These are phyloP conservation scores for Centroberyx gerrardi DNA, from an alignment of 2,797 vertebrate species.

Conservation along the genomic window DNA sequence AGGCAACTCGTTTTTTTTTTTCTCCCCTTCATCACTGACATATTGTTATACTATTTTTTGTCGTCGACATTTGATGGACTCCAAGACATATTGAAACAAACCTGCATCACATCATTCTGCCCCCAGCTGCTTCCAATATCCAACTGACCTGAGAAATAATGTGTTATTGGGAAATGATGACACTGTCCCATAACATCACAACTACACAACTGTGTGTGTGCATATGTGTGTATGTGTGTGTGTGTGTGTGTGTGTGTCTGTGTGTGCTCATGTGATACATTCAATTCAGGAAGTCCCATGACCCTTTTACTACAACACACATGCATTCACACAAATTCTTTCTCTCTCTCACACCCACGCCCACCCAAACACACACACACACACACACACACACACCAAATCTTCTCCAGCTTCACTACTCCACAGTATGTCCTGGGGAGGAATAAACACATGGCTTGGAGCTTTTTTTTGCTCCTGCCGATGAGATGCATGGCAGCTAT, in stretches of 20 bases:
- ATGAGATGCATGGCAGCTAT: slow-evolving; percentile 76
- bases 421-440: slow-evolving; percentile 70
- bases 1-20: not conserved
- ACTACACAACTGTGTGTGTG: slow-evolving; percentile 17
- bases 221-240: slow-evolving; percentile 15
- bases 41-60: not conserved
- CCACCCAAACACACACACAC: slow-evolving; percentile 49
- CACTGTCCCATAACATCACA: slow-evolving; percentile 31
- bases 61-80: slow-evolving; percentile 21
- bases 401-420: slow-evolving; percentile 55
- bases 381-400: slow-evolving; percentile 38
- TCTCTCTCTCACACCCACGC: slow-evolving; percentile 34
- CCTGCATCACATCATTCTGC: slow-evolving; percentile 29
- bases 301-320: slow-evolving; percentile 68
- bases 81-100: slow-evolving; percentile 44
- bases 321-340: slow-evolving; percentile 33
- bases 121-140: slow-evolving; percentile 62
- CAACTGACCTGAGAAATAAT: slow-evolving; percentile 33
- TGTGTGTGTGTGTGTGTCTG: slow-evolving; percentile 14
- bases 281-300: slow-evolving; percentile 80
- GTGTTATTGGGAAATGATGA: slow-evolving; percentile 61
- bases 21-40: not conserved
- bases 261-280: slow-evolving; percentile 63
- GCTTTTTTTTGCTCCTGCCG: slow-evolving; percentile 49
- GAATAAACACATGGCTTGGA: slow-evolving; percentile 73